Base-by-base conservation (phyloP, 1,140 invertebrate genomes). In the Aporrectodea caliginosa region DNA sequence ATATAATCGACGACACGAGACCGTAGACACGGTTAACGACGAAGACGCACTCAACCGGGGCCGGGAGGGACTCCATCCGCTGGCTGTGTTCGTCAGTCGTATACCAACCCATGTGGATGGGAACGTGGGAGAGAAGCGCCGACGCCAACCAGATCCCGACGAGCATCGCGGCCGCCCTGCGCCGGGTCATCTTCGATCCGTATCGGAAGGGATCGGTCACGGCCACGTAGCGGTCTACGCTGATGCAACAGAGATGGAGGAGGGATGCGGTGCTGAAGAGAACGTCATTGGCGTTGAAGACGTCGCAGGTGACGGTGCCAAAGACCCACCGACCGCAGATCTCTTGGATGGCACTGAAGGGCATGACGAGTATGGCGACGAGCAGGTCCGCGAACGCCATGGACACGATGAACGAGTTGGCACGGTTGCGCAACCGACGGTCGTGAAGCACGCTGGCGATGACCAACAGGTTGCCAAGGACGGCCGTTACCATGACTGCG, bases 241-340 rank as follows among this genome's bases (percentile, higher is more conserved):
- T 94, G 86, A 98, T 97, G 88, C 95, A 97, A 88, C 94, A 96
- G 75, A 98, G 90, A 90, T 98, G 95, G 32, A 97, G 90, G 82
- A 98, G 97, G 32, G 94, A 96, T 1, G 94, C 95, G 0, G 96
- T 98, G 74, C 94, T 95, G 86, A 97, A 98, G 85, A 97, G 94
- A 0, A 98, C 96, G 87, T 98, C 96, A 81, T 96, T 91, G 16
- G 94, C 94, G 89, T 97, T 98, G 94, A 95, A 98, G 30, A 98
- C 92, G 88, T 97, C 94, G 88, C 95, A 98, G 90, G 97, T 92
- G 79, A 93, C 92, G 78, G 92, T 91, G 6, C 93, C 92, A 86
- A 97, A 97, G 35, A 94, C 87, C 96, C 95, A 98, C 72, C 89
- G 90, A 79, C 91, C 88, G 35, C 88, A 83, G 58, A 90, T 85